A percentile compares a stretch with the other conserved stretches of the same genome.
Conservation (phyloP, 2,888 invertebrate species). For the Trichopria drosophilae region DNA sequence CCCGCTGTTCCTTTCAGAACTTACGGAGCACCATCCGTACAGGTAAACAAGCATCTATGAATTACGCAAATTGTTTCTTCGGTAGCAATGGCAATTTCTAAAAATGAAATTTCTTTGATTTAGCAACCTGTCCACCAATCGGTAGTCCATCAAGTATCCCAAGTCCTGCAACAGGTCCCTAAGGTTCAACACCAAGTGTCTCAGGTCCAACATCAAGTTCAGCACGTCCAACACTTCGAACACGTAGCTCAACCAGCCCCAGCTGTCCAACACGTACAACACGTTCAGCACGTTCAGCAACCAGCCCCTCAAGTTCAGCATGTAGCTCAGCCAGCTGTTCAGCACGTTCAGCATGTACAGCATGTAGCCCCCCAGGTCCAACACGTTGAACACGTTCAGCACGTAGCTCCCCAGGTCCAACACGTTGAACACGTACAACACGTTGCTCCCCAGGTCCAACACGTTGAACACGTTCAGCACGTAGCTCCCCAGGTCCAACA, state of each 20-base stretch:
- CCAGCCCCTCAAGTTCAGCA: background rate
- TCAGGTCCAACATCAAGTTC: background rate
- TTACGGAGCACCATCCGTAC: constrained; percentile 14
- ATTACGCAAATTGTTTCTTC: constrained; percentile 7
- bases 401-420: background rate
- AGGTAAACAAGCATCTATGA: constrained; percentile 1
- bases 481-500: too few relatives aligned
- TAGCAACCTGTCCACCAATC: too few relatives aligned
- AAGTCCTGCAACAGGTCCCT: constrained; percentile 4
- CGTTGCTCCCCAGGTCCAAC: constrained; percentile 5
- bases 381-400: constrained; percentile 7
- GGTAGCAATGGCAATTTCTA: constrained; percentile 4
- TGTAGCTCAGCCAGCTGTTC: constrained; percentile 1
- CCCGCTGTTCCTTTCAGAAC: background rate
- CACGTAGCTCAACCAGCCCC: constrained; percentile 1
- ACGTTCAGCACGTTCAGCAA: background rate
- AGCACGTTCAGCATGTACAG: constrained; percentile 5
- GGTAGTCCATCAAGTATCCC: constrained; percentile 1
- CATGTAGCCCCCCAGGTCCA: background rate
- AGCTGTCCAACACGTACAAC: background rate
- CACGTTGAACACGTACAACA: background rate
- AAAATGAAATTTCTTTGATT: too few relatives aligned
- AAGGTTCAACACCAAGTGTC: background rate
- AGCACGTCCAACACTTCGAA: constrained; percentile 1
- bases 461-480: background rate